Percentiles rank a stretch among this genome's conserved stretches.
These are phyloP conservation scores for Nematopogon swammerdamellus DNA, from an alignment of 2,888 invertebrate genomes.

Conservation along the genomic window DNA sequence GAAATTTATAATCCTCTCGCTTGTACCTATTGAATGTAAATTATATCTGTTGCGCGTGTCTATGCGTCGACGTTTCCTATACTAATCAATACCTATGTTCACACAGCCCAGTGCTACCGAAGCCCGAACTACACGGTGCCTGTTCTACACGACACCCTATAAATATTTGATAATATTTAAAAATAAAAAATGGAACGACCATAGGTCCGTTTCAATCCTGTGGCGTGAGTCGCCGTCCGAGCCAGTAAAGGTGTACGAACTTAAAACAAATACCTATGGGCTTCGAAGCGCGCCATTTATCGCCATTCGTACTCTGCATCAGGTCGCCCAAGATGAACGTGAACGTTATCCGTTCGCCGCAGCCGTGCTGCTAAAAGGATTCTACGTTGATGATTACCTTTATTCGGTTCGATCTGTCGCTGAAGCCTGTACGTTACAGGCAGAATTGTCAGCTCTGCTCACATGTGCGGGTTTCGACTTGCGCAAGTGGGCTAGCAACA, in stretches of 20 bases:
- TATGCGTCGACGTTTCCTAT: too few relatives aligned
- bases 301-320: not conserved
- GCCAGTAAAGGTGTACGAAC: not conserved
- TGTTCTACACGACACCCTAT: too few relatives aligned
- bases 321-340: not conserved
- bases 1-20: too few relatives aligned
- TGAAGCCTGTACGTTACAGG: conserved; percentile 6
- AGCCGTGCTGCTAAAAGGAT: conserved; percentile 5
- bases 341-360: conserved; percentile 1
- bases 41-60: too few relatives aligned
- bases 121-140: too few relatives aligned
- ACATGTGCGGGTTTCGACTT: conserved; percentile 14
- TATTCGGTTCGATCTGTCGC: conserved; percentile 2
- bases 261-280: not conserved
- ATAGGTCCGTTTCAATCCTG: too few relatives aligned
- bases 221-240: not conserved
- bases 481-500: conserved; percentile 11
- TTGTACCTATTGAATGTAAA: too few relatives aligned
- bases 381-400: conserved; percentile 8
- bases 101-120: too few relatives aligned
- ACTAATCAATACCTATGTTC: too few relatives aligned
- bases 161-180: too few relatives aligned
- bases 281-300: not conserved
- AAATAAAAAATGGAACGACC: too few relatives aligned
- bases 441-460: conserved; percentile 11